phyloP scores from a whole-genome alignment of 2,888 invertebrate species.

The Anaspis maculata region DNA sequence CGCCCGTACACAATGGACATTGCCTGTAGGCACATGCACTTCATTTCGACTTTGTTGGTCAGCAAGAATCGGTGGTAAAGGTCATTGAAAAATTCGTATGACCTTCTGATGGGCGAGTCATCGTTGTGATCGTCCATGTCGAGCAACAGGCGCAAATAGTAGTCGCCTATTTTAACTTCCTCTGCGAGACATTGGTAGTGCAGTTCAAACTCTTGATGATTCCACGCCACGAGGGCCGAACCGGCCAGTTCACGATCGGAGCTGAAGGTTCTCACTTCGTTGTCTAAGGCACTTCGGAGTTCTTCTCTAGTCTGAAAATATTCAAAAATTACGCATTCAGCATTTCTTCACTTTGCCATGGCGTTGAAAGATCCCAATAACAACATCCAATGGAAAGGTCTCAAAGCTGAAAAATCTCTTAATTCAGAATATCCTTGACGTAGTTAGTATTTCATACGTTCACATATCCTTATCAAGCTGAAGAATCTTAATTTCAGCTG shows the following conservation, averaged over 20 bases:
- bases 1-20: conserved; percentile 97
- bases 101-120: conserved; percentile 80
- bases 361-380: no score
- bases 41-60: conserved; percentile 88
- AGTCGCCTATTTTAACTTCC: conserved; percentile 97
- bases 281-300: conserved; percentile 82
- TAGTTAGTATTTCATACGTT: no score
- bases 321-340: background rate
- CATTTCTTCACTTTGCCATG: no score
- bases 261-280: conserved; percentile 83
- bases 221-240: conserved; percentile 84
- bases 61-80: conserved; percentile 95
- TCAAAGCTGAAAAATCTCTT: no score
- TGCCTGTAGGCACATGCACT: conserved; percentile 95
- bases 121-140: conserved; percentile 77
- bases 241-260: conserved; percentile 85
- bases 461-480: no score
- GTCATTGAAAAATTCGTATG: conserved; percentile 98
- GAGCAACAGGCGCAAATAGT: conserved; percentile 87
- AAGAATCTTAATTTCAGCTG: no score
- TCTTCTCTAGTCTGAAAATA: conserved; percentile 89
- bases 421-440: no score
- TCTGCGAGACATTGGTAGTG: conserved; percentile 89
- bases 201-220: conserved; percentile 94
- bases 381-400: no score